Base-by-base conservation (phyloP, 2,888 invertebrate genomes). In the Plebejus anna region DNA sequence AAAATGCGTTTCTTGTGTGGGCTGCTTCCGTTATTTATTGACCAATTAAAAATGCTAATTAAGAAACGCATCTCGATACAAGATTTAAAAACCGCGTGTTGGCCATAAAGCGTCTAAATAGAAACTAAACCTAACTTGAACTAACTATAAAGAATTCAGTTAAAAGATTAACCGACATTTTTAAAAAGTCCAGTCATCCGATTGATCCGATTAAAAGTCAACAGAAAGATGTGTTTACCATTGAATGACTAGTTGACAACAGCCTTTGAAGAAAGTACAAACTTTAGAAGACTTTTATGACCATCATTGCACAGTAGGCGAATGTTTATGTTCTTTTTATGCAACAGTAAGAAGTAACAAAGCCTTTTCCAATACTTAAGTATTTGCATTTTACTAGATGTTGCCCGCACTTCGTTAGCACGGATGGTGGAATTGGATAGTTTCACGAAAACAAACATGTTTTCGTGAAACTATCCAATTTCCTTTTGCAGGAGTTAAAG, bases 321-420 rank as follows among this genome's bases (percentile, higher is more conserved):
- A 66, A 66, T 36, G 66, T 66, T 66, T 66, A 4, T 61, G 59
- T 61, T 28, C 11, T 22, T 61, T 61, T 28, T 61, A 61, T 61
- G 61, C 66, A 66, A 66, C 13, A 66, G 32, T 66, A 66, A 36
- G 66, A 11, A 66, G 66, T 66, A 5, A 66, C 32, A 66, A 66
- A 66, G 32, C 5, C 32, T 5, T 36, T 36, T 66, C 11, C 11
- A 4, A 13, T 13, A 36, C 28, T 66, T 13, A 13, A 61, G 61
- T 61, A 28, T 61, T 61, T 61, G 61, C 28, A 61, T 22, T 61
- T 1, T 55, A 16, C 9, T 47, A 47, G 7, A 11, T 11, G 55
- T 59, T 59, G 1, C 59, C 59, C n/a, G 22, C n/a, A n/a, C 22
- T 16, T 22, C 22, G 22, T 22, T 22, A 22, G 22, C 22, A 22